Base-by-base conservation (phyloP, 2,113 vertebrate genomes). In the Upupa epops region DNA sequence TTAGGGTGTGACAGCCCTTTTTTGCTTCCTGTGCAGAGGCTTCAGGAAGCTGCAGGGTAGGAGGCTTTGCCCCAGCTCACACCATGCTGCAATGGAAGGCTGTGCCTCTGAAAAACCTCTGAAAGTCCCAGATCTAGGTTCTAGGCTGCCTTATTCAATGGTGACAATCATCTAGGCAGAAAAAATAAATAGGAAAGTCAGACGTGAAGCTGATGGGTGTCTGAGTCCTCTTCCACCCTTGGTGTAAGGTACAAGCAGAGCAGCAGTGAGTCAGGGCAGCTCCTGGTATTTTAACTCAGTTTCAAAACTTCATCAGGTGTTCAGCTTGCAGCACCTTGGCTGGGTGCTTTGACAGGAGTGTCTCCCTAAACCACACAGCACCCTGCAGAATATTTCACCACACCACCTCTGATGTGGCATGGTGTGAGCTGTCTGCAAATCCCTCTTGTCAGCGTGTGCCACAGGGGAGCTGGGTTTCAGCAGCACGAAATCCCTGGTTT, bases 381-480 rank as follows among this genome's bases (percentile, higher is more conserved):
- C 32, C 10, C 52, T 32, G 3, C 63, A 20, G n/a, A 40, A 15
- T 12, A 51, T 66, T 36, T 76, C n/a, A n/a, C 15, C 40, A 15
- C 40, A 12, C 40, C 40, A 42, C 40, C 36, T 63, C 71, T 8
- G 14, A 77, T 34, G 22, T 20, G 54, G 12, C 3, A 0, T 13
- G 28, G 40, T 2, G 1, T 4, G 3, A 21, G 25, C 8, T 24
- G 31, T 46, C 42, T 60, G 36, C 48, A 80, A 64, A 75, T 5
- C 3, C 24, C 45, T 4, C 24, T 37, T 1, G 0, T 24, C 58
- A 34, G 26, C 0, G 0, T 11, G 28, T 1, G 3, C 20, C 4
- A 2, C 16, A 5, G 1, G 2, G 26, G 28, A 51, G 20, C 58
- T 40, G 45, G 51, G 34, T 29, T 22, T 11, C 1, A 0, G 59